Base-by-base conservation (phyloP, 2,113 vertebrate genomes). In the Synodontis membranacea region DNA sequence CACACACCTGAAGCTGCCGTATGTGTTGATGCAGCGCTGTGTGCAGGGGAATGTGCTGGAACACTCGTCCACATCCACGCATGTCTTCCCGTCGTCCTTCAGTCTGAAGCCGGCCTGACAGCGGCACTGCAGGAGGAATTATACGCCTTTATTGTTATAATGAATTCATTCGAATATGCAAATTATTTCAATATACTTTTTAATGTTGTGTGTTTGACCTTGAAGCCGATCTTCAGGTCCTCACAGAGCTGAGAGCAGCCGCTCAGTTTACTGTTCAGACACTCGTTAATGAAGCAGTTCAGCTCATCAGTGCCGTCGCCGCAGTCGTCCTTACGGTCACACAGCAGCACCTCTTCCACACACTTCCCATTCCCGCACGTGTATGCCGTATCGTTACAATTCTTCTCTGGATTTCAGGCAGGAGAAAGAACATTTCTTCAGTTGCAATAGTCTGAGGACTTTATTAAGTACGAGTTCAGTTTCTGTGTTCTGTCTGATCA, bases 211-310 rank as follows among this genome's bases (percentile, higher is more conserved):
- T 56, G 15, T 56, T 37, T 12, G 19, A 96, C 96, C 95, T 99
- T 99, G 93, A 97, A 99, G 21, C 98, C 98, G 0, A 98, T 97
- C 92, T 96, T 97, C 48, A 97, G 96, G 93, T 99, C 97, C 83
- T 97, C 96, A 0, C 98, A 99, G 88, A 97, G 97, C 93, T 99
- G 98, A 34, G 96, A 97, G 91, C 98, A 99, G 95, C 97, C 98
- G 0, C 97, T 98, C 90, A 98, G 93, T 90, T 96, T 97, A 90
- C 92, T 96, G 93, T 96, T 99, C 90, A 98, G 95, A 78, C 98
- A 99, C 91, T 99, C 98, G 0, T 99, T 97, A 88, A 99, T 91
- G 50, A 98, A 97, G 93, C 98, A 99, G 93, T 97, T 97, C 8
- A 96, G 96, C 91, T 99, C 98, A 0, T 99, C 98, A 0, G 96